phyloP scores from a whole-genome alignment of 2,888 invertebrate genomes.

The Xestia sexstrigata region DNA sequence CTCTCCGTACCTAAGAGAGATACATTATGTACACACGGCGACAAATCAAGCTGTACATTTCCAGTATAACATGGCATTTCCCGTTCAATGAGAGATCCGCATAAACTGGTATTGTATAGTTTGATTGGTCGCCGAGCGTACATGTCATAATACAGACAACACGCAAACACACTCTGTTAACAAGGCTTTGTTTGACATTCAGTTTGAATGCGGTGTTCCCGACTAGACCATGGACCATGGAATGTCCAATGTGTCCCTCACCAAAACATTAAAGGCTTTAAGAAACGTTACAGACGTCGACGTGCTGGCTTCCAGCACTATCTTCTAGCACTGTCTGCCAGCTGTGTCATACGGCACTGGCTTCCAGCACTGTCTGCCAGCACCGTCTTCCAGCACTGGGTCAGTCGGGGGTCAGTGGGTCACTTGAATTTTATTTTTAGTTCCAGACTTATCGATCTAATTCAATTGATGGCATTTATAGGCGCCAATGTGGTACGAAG shows the following conservation, averaged over 20 bases:
- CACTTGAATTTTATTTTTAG: constrained; percentile 17
- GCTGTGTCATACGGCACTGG: too few relatives aligned
- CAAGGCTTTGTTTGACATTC: neutral
- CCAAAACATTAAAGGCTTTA: neutral
- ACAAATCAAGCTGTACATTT: too few relatives aligned
- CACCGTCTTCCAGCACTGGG: too few relatives aligned
- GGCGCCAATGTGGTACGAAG: constrained; percentile 23
- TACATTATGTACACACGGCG: neutral
- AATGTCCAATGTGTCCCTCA: neutral
- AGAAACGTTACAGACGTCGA: neutral
- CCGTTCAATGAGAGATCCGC: too few relatives aligned
- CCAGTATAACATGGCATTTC: too few relatives aligned
- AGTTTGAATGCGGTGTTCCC: neutral
- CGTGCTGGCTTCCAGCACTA: neutral
- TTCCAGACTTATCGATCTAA: constrained; percentile 36
- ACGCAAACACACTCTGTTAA: neutral
- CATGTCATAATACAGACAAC: neutral
- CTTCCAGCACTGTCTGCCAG: neutral
- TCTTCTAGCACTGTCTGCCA: too few relatives aligned
- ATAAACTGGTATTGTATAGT: too few relatives aligned
- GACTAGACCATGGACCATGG: neutral
- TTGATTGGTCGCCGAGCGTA: too few relatives aligned
- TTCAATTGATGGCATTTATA: constrained; percentile 36
- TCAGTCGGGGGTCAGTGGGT: neutral
- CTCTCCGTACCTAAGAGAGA: constrained; percentile 39